Percentiles rank a stretch among this genome's conserved stretches.
Evolutionary conservation across 2,797 vertebrate species (phyloP).

Genomic region (Lemur catta): DNA sequence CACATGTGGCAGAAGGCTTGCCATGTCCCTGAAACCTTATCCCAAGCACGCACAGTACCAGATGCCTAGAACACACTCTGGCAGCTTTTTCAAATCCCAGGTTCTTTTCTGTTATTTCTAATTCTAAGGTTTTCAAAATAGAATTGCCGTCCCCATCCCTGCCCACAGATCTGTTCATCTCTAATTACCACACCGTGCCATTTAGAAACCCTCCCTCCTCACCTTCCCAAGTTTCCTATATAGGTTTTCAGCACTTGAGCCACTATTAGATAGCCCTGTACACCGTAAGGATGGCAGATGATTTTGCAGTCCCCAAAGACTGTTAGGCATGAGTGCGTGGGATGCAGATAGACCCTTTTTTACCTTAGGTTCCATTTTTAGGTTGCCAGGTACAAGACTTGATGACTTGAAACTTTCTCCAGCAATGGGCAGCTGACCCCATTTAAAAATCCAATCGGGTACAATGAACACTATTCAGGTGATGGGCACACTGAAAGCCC

Average conservation of each 20-base stretch:
- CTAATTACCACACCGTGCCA: not conserved
- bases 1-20: not conserved
- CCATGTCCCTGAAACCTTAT: not conserved
- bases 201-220: not conserved
- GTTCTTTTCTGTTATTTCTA: slow-evolving; percentile 16
- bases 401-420: not conserved
- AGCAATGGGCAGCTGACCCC: not conserved
- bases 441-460: not conserved
- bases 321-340: not conserved
- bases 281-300: not conserved
- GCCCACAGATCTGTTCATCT: not conserved
- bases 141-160: not conserved
- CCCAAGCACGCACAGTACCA: not conserved
- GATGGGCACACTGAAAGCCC: not conserved
- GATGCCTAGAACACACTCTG: not conserved
- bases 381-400: not conserved
- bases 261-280: not conserved
- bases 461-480: not conserved
- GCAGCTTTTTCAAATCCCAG: not conserved
- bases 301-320: not conserved
- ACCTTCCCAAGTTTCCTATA: not conserved
- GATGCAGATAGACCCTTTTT: not conserved
- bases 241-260: not conserved
- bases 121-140: slow-evolving; percentile 39
- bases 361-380: not conserved